Base-by-base conservation (phyloP, 2,113 vertebrate species). In the Hypocryptadius cinnamomeus region DNA sequence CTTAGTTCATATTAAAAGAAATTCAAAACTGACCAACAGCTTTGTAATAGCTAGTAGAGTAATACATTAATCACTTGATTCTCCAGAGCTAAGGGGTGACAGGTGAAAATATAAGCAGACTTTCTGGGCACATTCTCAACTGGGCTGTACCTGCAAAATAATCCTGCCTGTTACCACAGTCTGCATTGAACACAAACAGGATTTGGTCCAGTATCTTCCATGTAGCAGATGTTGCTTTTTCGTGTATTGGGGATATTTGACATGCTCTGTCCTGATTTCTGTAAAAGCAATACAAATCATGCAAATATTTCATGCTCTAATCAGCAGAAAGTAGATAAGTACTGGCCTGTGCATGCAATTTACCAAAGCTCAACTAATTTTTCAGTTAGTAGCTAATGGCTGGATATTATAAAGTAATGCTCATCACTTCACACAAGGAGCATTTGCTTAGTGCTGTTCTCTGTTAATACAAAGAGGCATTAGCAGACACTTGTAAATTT, bases 401-500 rank as follows among this genome's bases (percentile, higher is more conserved):
- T 95, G 81, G 79, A 79, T 94, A 92, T 96, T 96, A 95, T 87
- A 92, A 94, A 95, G 93, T 95, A 96, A 95, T 87, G 89, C n/a
- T 95, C 76, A 90, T 96, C 94, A 95, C 87, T 95, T 94, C 87
- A 91, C 74, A 77, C 27, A 7, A 89, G 74, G 78, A 93, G 91
- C 81, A 80, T 92, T 94, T 96, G 94, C 93, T 94, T 93, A 92
- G 91, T 80, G 87, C 94, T 87, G 54, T 92, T 85, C 74, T 94
- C 87, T 73, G 54, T 77, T 96, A 95, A 96, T 96, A 95, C 87
- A 92, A 93, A 93, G 95, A 94, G 94, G 95, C 85, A 96, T 96
- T 96, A 96, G 94, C 96, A 96, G 91, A 66, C 71, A 94, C 87
- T 95, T 96, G 96, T 96, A 96, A 96, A 96, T 96, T 95, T 96